These are phyloP conservation scores for Luperina nickerlii DNA, from an alignment of 2,888 invertebrate species.

Conservation along the genomic window DNA sequence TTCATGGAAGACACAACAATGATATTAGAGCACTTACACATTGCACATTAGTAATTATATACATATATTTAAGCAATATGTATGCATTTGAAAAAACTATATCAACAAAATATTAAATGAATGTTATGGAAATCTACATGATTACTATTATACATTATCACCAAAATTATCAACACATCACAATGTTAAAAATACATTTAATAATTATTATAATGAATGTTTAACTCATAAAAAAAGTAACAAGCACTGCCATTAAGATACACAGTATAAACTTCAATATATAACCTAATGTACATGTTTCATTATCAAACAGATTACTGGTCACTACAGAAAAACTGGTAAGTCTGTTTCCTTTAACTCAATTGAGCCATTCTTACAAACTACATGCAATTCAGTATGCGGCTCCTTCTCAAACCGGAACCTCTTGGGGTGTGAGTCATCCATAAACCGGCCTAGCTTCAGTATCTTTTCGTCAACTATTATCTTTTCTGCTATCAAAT, in stretches of 20 bases:
- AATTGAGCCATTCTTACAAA: constrained; percentile 89
- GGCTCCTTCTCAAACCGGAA: constrained; percentile 86
- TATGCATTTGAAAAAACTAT: constrained; percentile 27
- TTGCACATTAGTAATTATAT: constrained; percentile 30
- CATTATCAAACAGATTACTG: constrained; percentile 47
- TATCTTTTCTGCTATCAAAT: constrained; percentile 88
- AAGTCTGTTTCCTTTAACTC: constrained; percentile 84
- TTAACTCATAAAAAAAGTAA: constrained; percentile 56
- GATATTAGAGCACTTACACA: constrained; percentile 33
- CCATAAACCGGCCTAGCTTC: constrained; percentile 86
- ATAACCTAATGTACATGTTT: constrained; percentile 59
- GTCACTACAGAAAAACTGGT: constrained; percentile 80
- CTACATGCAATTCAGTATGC: constrained; percentile 86
- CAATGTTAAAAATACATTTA: constrained; percentile 60
- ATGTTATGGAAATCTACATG: constrained; percentile 28
- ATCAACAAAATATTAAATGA: constrained; percentile 20
- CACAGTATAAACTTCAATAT: constrained; percentile 52
- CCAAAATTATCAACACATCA: constrained; percentile 58
- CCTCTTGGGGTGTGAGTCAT: constrained; percentile 86
- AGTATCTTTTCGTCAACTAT: constrained; percentile 86
- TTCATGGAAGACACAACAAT: constrained; percentile 77
- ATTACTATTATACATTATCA: constrained; percentile 28
- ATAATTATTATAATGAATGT: constrained; percentile 54
- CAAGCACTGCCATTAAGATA: constrained; percentile 51
- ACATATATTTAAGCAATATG: constrained; percentile 30